Evolutionary conservation across 35 echinoderm and acorn worm species (phyloP).

Genomic region (Diadema setosum): DNA sequence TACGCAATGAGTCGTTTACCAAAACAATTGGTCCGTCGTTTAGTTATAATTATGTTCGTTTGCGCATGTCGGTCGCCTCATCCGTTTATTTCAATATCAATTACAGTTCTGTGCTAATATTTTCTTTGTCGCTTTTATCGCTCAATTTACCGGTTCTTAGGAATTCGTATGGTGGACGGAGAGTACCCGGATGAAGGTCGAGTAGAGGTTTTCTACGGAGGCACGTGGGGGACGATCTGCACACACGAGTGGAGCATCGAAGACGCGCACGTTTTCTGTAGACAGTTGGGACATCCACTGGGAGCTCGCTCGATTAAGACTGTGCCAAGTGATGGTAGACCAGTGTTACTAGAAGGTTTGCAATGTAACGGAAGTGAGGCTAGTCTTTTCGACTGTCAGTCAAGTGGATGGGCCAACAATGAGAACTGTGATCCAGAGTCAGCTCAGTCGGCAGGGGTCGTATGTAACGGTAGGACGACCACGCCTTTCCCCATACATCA

Average conservation of each 20-base stretch:
- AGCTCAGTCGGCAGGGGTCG: not conserved
- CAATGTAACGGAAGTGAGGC: slow-evolving; percentile 63
- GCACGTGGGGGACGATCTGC: slow-evolving; percentile 24
- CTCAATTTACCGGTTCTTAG: no score
- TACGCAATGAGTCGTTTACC: no score
- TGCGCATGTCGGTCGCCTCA: no score
- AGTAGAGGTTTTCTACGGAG: not conserved
- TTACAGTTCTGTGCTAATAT: no score
- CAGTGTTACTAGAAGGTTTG: slow-evolving; percentile 70
- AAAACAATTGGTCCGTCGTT: no score
- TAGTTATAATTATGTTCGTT: no score
- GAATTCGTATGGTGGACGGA: slow-evolving; percentile 1
- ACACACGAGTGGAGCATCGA: not conserved
- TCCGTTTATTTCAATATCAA: no score
- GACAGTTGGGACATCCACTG: not conserved
- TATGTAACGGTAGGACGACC: not conserved
- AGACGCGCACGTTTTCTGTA: slow-evolving; percentile 8
- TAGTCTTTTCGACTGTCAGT: slow-evolving; percentile 43
- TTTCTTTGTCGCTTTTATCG: no score
- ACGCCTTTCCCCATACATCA: no score
- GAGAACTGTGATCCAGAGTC: not conserved
- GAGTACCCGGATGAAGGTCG: not conserved
- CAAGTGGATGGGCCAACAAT: slow-evolving; percentile 34
- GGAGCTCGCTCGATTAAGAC: not conserved
- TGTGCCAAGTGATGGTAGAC: slow-evolving; percentile 19